Evolutionary conservation across 2,797 vertebrate genomes (phyloP), one percentile per base, ranked within the genome.

Genomic region (Acridotheres tristis): DNA sequence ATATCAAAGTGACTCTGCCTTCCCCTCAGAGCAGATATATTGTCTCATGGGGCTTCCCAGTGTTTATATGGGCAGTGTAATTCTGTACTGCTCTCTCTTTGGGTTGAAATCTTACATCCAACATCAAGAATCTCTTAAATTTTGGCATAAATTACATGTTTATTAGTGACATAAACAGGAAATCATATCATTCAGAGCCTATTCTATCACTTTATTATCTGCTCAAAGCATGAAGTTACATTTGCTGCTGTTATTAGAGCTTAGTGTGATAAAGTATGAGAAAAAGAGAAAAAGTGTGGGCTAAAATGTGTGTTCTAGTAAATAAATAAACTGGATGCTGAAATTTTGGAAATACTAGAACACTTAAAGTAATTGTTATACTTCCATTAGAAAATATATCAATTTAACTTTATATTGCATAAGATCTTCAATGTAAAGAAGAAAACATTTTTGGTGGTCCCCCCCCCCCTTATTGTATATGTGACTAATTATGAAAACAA

Each of bases 171-270:
- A 89, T 61, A 85, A 84, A 86, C 9, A 72, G 72, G 21, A 90
- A 87, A 61, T 2, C 6, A 30, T 81, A 84, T 93, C 2, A 62
- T 91, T 86, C 74, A 59, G 5, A 43, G n/a, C 5, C 3, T 85
- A 36, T 67, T 81, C 40, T 83, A 74, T 91, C 42, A 42, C 42
- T 90, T 84, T 66, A 81, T 93, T 76, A 51, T 36, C 40, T 96
- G 15, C 71, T 87, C 38, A 90, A 93, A 94, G 23, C 7, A 48
- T 68, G 21, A 30, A 40, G 23, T 94, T 95, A 36, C 3, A 43
- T 59, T 78, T 89, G 72, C 43, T 58, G 23, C 5, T 50, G 14
- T 85, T 87, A n/a, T 78, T 90, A 71, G 26, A 87, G 25, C 63
- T 93, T 85, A 62, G 8, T 74, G 45, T 3, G 40, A 86, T 75